Conservation (phyloP, 1,140 invertebrate genomes). For the Pogonomyrmex californicus region DNA sequence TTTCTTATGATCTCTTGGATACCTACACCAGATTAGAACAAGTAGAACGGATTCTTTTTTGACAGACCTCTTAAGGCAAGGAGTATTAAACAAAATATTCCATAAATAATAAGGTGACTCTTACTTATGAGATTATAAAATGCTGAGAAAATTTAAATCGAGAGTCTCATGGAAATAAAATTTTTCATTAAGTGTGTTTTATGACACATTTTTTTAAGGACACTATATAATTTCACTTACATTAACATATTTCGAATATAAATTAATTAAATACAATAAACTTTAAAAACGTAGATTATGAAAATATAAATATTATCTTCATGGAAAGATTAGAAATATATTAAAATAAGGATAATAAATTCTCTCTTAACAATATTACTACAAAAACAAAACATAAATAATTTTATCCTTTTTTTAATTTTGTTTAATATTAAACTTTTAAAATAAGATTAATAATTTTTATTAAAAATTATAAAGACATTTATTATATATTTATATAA, state of each 20-base stretch:
- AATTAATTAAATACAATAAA: neutral
- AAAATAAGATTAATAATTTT: neutral
- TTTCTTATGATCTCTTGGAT: neutral
- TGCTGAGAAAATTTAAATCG: neutral
- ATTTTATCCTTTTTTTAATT: neutral
- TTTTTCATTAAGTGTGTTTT: neutral
- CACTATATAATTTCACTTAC: neutral
- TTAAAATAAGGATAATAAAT: neutral
- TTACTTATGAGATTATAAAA: constrained; percentile 3
- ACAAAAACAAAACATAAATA: too few species aligned
- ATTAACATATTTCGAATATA: neutral
- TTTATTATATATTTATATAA: too few species aligned
- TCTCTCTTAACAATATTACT: too few species aligned
- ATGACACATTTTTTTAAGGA: neutral
- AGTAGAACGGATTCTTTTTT: neutral
- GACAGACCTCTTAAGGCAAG: neutral
- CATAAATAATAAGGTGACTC: constrained; percentile 21
- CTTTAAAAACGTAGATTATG: neutral
- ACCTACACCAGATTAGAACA: neutral
- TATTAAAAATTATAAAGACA: neutral
- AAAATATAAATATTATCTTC: neutral
- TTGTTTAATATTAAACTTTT: neutral
- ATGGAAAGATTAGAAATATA: neutral
- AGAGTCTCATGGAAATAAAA: neutral
- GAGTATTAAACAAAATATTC: neutral